phyloP scores from a whole-genome alignment of 1,140 invertebrate species.

The Euglossa dilemma region DNA sequence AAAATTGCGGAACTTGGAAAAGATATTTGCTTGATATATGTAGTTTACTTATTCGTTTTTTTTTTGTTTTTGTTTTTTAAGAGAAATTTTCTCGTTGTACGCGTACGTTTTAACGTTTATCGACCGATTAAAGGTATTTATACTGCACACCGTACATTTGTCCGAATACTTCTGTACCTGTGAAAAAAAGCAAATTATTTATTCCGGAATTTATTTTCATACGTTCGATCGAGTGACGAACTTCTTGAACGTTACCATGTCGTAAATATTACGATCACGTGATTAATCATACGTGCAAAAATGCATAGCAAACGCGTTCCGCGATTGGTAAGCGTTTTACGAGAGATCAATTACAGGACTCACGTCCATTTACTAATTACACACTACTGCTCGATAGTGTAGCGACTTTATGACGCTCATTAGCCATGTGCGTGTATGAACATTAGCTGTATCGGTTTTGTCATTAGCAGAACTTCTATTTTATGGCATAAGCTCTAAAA shows the following conservation, averaged over 20 bases:
- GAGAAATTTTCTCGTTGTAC: too few species aligned
- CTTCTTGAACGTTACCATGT: neutral
- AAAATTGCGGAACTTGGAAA: too few species aligned
- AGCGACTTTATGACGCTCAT: slow-evolving; percentile 44
- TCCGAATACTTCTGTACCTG: too few species aligned
- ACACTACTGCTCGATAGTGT: slow-evolving; percentile 28
- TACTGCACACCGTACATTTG: too few species aligned
- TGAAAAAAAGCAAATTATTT: too few species aligned
- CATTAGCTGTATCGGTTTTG: slow-evolving; percentile 34
- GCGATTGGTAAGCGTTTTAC: neutral
- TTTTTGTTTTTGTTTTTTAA: neutral
- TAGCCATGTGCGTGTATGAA: slow-evolving; percentile 9
- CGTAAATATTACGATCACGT: neutral
- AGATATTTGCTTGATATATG: neutral
- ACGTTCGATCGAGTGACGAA: neutral
- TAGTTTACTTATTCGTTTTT: neutral
- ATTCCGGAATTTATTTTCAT: neutral
- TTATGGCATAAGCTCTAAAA: neutral
- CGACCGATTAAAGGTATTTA: too few species aligned
- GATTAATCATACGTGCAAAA: slow-evolving; percentile 2
- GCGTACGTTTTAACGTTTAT: neutral
- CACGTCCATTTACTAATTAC: slow-evolving; percentile 46
- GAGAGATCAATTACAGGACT: slow-evolving; percentile 22
- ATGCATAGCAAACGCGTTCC: too few species aligned
- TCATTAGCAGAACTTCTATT: slow-evolving; percentile 45